Base-by-base conservation (phyloP, 2,113 vertebrate species). In the Tylochromis polylepis region DNA sequence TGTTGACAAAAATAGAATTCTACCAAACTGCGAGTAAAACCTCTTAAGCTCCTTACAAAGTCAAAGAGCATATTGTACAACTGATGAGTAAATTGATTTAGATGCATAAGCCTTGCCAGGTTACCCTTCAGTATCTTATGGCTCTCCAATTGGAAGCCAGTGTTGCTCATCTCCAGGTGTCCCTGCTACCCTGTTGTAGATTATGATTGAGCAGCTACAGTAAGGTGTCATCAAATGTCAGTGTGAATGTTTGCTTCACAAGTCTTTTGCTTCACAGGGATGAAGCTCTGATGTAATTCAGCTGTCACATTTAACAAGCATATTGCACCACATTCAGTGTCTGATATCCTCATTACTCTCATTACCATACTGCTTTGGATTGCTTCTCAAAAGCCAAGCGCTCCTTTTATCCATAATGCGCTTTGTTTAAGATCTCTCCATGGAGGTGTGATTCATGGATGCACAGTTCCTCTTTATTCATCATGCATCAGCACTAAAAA, bases 341-440 rank as follows among this genome's bases (percentile, higher is more conserved):
- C 62, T 93, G 90, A 94, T 94, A 85, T 82, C 83, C 87, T 93
- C 91, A 90, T 93, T 91, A 91, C 85, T 86, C 90, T 95, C 81
- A 92, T 95, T 90, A 93, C 83, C 79, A 86, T 79, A 78, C 70
- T 78, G 85, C 93, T 93, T 92, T 84, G 84, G 90, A 86, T 46
- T 55, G 85, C 60, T 55, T 82, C 92, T 94, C 88, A 92, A 92
- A 94, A 92, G 91, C 81, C 81, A 70, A 65, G 43, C 4, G 1
- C 36, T 53, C 83, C 88, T 95, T 95, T 95, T 85, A 95, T 95
- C 94, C 88, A 53, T 16, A n/a, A 62, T 55, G n/a, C 4, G 53
- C 90, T 94, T 91, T 92, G 91, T 94, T 91, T 85, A 89, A 92
- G 88, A 83, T 88, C 85, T 90, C 87, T 86, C 89, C 59, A 46